Base-by-base conservation (phyloP, 2,888 invertebrate species). In the Cataglyphis cursor region DNA sequence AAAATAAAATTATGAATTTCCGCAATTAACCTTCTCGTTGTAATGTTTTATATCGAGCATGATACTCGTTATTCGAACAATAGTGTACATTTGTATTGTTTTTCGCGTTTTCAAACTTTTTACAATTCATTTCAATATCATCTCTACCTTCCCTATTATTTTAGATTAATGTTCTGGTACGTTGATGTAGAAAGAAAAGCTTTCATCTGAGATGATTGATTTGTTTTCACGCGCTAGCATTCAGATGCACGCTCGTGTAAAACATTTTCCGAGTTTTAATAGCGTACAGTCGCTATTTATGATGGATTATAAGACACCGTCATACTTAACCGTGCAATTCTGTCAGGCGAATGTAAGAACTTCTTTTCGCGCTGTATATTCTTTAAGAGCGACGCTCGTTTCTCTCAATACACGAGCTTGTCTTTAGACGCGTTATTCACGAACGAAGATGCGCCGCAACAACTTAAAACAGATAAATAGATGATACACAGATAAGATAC, bases 381-480 rank as follows among this genome's bases (percentile, higher is more conserved):
- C 83, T 84, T 87, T 83, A 83, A 75, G 76, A 85, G 38, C 73
- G 51, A 81, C 70, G 81, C 81, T 88, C 76, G 83, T 44, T 70
- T 65, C 64, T 59, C 51, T 62, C 38, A 10, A 51, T 48, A 57
- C 10, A 41, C 51, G 68, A 44, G 38, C 31, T n/a, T 51, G 24
- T 85, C 64, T 84, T 64, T 72, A 57, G 57, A 28, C 59, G 64
- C 72, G 44, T 73, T 66, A 81, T 66, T 82, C 61, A 87, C 24
- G 66, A 81, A 73, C 75, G 68, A 57, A 31, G 54, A 75, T 72
- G 68, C 76, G 51, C 62, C 44, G n/a, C n/a, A 66, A 61, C 73
- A 82, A 90, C 88, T 90, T 83, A 89, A 90, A 90, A 88, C 82
- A 90, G 83, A 89, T 85, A 89, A 87, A 87, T 86, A 86, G 70